Evolutionary conservation across 2,888 invertebrate species (phyloP).

Genomic region (Drosophila atripex): DNA sequence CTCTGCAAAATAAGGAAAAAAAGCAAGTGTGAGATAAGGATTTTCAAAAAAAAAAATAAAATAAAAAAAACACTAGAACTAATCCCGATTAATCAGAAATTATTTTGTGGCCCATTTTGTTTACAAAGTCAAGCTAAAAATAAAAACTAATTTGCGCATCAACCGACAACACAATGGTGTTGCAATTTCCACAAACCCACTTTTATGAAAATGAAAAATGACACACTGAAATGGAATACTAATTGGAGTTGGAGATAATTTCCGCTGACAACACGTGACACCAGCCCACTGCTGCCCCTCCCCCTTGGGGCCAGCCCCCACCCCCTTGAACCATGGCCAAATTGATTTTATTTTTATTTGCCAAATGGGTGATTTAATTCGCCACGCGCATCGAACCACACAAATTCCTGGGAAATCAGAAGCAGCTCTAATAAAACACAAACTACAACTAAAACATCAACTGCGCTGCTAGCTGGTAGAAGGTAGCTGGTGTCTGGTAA

Average conservation of each 20-base stretch:
- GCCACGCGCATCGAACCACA: conserved; percentile 42
- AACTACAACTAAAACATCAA: conserved; percentile 31
- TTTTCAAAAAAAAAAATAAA: too few relatives aligned
- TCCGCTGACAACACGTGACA: conserved; percentile 53
- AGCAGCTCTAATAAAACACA: conserved; percentile 16
- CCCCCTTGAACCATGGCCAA: conserved; percentile 42
- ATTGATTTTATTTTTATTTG: conserved; percentile 66
- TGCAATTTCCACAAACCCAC: background rate
- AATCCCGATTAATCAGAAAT: too few relatives aligned
- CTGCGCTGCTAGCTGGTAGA: background rate
- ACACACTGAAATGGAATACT: background rate
- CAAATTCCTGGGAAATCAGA: conserved; percentile 41
- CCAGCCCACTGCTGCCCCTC: conserved; percentile 15
- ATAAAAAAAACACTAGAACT: too few relatives aligned
- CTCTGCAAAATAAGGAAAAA: conserved; percentile 6
- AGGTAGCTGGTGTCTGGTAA: background rate
- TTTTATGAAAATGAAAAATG: background rate
- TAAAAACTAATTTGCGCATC: background rate
- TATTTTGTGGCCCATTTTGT: too few relatives aligned
- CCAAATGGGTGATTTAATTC: conserved; percentile 35
- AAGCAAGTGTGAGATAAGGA: background rate
- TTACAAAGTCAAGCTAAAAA: too few relatives aligned
- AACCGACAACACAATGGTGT: background rate
- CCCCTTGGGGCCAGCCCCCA: conserved; percentile 2
- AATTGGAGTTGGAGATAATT: background rate